These are phyloP conservation scores for Temnothorax curvispinosus DNA, from an alignment of 1,140 invertebrate species.

Conservation along the genomic window DNA sequence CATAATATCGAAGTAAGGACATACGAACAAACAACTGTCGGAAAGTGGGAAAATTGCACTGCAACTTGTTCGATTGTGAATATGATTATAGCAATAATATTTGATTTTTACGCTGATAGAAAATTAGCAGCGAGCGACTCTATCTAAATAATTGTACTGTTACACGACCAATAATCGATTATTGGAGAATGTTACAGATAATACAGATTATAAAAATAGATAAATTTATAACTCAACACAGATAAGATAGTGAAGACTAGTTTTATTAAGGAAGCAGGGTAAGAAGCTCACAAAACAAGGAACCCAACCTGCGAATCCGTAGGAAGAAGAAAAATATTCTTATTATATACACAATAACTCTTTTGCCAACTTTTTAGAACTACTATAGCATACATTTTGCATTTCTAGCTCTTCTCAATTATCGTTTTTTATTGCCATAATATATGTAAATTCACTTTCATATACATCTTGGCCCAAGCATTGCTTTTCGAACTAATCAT, in stretches of 20 bases:
- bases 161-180: not conserved
- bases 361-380: not conserved
- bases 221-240: not conserved
- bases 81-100: conserved; percentile 24
- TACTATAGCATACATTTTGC: conserved; percentile 24
- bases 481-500: conserved; percentile 23
- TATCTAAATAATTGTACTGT: not conserved
- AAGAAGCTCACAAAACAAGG: conserved; percentile 4
- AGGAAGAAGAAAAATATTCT: conserved; percentile 26
- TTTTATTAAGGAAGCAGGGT: not conserved
- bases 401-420: conserved; percentile 37
- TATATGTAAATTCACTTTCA: conserved; percentile 41
- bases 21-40: not conserved
- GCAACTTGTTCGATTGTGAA: not conserved
- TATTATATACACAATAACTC: not conserved
- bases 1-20: not conserved
- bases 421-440: conserved; percentile 49
- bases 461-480: conserved; percentile 22
- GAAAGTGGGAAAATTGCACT: not conserved
- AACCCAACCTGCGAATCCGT: not conserved
- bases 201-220: conserved; percentile 34
- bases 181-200: not conserved
- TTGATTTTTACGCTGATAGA: conserved; percentile 20
- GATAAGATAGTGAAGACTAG: conserved; percentile 5
- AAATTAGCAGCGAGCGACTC: not conserved